A percentile compares a stretch with the other conserved stretches of the same genome.
These are phyloP conservation scores for Diglossa cyanea DNA, from an alignment of 2,797 vertebrate species.

Conservation along the genomic window DNA sequence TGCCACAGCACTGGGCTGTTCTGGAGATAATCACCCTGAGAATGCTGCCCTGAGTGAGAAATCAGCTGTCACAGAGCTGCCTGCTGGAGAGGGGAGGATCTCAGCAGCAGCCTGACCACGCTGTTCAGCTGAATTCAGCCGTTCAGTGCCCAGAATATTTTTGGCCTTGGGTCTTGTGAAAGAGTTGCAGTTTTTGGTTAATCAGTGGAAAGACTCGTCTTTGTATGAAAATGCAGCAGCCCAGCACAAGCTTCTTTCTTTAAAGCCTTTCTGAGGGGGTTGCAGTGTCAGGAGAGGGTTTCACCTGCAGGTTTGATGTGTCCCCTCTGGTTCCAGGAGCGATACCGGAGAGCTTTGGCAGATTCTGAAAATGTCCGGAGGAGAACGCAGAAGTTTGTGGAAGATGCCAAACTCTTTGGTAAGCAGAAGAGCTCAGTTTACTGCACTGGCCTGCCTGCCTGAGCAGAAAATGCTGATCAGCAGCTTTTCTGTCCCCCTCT, in stretches of 20 bases:
- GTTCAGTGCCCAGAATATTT: neutral
- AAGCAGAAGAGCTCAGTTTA: slow-evolving; percentile 12
- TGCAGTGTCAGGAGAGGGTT: neutral
- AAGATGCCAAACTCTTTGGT: slow-evolving; percentile 89
- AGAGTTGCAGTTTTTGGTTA: neutral
- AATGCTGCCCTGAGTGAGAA: neutral
- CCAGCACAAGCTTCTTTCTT: neutral
- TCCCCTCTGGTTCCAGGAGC: slow-evolving; percentile 72
- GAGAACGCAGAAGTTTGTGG: slow-evolving; percentile 86
- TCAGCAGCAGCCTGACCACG: neutral
- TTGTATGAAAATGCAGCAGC: neutral
- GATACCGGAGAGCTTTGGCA: slow-evolving; percentile 77
- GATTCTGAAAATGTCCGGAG: slow-evolving; percentile 82
- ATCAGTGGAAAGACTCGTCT: neutral
- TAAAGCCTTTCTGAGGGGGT: neutral
- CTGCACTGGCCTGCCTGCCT: neutral
- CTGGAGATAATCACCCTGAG: neutral
- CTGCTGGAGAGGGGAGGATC: neutral
- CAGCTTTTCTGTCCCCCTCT: neutral
- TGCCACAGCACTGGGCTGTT: neutral
- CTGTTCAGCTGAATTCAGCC: neutral
- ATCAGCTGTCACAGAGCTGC: neutral
- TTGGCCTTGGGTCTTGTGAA: neutral
- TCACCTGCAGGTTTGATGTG: neutral
- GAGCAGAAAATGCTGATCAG: neutral